Evolutionary conservation across 2,888 invertebrate species (phyloP).

Genomic region (Erebia epiphron): DNA sequence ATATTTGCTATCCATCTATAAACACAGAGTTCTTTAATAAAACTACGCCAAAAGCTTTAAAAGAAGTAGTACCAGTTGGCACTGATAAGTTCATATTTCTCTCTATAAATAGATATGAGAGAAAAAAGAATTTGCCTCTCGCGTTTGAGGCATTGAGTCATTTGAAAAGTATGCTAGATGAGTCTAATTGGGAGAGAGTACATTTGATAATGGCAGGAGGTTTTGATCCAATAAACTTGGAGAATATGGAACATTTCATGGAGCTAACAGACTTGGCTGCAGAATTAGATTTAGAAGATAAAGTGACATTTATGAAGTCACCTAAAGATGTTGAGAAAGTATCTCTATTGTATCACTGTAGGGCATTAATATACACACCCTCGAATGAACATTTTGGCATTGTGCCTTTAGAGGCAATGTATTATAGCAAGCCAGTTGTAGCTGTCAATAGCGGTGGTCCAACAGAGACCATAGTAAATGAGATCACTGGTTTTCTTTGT

Average conservation of each 20-base stretch:
- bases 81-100: slow-evolving; percentile 88
- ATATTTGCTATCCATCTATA: slow-evolving; percentile 97
- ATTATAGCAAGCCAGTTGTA: slow-evolving; percentile 94
- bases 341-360: slow-evolving; percentile 88
- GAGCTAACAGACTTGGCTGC: slow-evolving; percentile 88
- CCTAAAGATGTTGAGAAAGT: slow-evolving; percentile 93
- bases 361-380: slow-evolving; percentile 96
- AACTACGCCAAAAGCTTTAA: slow-evolving; percentile 74
- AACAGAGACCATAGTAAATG: slow-evolving; percentile 93
- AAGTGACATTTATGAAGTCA: slow-evolving; percentile 93
- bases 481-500: slow-evolving; percentile 91
- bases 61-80: slow-evolving; percentile 77
- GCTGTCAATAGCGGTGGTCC: slow-evolving; percentile 98
- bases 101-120: slow-evolving; percentile 98
- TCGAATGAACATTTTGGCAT: slow-evolving; percentile 99
- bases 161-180: slow-evolving; percentile 79
- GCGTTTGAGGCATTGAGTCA: slow-evolving; percentile 91
- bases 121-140: slow-evolving; percentile 96
- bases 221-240: slow-evolving; percentile 93
- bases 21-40: slow-evolving; percentile 88
- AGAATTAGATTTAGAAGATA: slow-evolving; percentile 85
- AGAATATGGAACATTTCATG: slow-evolving; percentile 93
- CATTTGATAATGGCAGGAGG: slow-evolving; percentile 97
- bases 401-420: slow-evolving; percentile 99
- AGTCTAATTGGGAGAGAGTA: slow-evolving; percentile 85